Evolutionary conservation across 2,888 invertebrate species (phyloP).

Genomic region (Epistrophe eligans): DNA sequence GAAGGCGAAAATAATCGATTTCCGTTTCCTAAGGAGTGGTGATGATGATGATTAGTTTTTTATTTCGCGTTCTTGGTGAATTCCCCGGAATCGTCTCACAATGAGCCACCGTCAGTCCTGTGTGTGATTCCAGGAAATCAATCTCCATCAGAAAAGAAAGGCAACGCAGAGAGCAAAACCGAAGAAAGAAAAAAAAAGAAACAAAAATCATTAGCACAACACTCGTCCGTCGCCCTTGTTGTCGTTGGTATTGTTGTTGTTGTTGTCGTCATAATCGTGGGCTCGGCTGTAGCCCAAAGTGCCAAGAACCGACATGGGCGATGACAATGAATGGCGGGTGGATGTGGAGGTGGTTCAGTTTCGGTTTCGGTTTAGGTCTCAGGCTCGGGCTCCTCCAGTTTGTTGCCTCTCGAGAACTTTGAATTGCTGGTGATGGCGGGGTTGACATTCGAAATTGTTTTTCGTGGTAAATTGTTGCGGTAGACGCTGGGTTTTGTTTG

Average conservation of each 20-base stretch:
- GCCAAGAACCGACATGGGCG: conserved; percentile 1
- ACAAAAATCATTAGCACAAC: conserved; percentile 22
- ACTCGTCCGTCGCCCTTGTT: conserved; percentile 43
- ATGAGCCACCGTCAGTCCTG: conserved; percentile 67
- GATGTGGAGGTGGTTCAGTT: conserved; percentile 26
- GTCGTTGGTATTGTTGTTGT: neutral
- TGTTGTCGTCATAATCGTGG: neutral
- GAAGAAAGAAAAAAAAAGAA: neutral
- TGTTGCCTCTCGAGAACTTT: conserved; percentile 24
- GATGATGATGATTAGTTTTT: conserved; percentile 27
- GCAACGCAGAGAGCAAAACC: conserved; percentile 16
- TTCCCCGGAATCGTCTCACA: conserved; percentile 58
- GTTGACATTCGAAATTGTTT: conserved; percentile 68
- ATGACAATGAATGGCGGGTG: neutral
- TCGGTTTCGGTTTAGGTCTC: too few species aligned
- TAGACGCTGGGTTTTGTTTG: conserved; percentile 36
- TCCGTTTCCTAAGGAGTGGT: conserved; percentile 42
- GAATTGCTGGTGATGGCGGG: conserved; percentile 11
- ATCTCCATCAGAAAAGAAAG: conserved; percentile 49
- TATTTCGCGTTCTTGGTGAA: conserved; percentile 35
- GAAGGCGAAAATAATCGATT: conserved; percentile 29
- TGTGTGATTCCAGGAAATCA: conserved; percentile 66
- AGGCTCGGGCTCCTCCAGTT: neutral
- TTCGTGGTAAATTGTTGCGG: conserved; percentile 55
- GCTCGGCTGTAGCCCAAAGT: conserved; percentile 2